Base-by-base conservation (phyloP, 1,140 invertebrate genomes). In the Choristoneura fumiferana region DNA sequence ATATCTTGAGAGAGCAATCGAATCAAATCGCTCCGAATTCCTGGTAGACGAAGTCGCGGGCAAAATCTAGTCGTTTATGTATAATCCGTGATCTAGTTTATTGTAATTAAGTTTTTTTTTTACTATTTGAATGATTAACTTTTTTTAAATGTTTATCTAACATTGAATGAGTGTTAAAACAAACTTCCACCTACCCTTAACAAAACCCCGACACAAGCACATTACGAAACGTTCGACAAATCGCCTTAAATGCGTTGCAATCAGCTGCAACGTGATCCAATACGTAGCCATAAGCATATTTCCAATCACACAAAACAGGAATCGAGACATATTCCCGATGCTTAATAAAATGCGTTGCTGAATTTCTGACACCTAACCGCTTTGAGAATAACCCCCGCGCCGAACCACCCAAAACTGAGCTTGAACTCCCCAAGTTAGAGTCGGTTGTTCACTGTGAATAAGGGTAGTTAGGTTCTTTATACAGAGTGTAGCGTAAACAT, bases 281-380 rank as follows among this genome's bases (percentile, higher is more conserved):
- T 76, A 62, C 15, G 54, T 68, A 66, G 62, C 68, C 60, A 76
- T 80, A 76, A 83, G 78, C 80, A 78, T 78, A 83, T 82, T 82
- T 72, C 74, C 80, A 81, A 81, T 83, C 80, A 83, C 77, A 78
- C 71, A 67, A 76, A 61, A 68, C 59, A 74, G 60, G 63, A 69
- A 75, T 71, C 63, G 65, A 74, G 69, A 79, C 71, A 79, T 63
- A 75, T 72, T 73, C 71, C 63, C 72, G 61, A 73, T 83, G 81
- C 79, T 77, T 79, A 84, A 82, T 82, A 84, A 84, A 82, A 84
- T 81, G 74, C 75, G 73, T 80, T 76, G 71, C 71, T 76, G 73
- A 76, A 78, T 74, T 79, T 69, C 64, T 38, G 35, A 60, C 14
- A 36, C 43, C 12, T 36, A 40, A 58, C 57, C 22, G 8, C 8